These are phyloP conservation scores for Staurois parvus DNA, from an alignment of 2,797 vertebrate genomes.

Conservation along the genomic window DNA sequence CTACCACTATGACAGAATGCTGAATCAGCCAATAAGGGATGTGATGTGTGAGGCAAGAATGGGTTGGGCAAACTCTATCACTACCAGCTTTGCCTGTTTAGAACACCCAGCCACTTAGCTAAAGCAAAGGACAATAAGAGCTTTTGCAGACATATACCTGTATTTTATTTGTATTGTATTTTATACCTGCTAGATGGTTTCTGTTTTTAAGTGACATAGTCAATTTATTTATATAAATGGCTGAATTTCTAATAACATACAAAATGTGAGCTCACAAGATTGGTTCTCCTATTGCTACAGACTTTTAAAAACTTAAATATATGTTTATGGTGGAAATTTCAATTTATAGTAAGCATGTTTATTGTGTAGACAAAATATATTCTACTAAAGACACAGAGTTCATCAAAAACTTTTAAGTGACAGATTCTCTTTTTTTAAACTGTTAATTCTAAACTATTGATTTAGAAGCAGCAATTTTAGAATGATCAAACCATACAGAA, in stretches of 20 bases:
- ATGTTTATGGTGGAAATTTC: not conserved
- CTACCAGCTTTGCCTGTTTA: not conserved
- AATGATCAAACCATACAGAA: not conserved
- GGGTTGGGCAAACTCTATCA: not conserved
- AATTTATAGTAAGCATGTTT: not conserved
- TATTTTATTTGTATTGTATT: too few relatives aligned
- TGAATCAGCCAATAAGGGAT: not conserved
- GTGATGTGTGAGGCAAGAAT: not conserved
- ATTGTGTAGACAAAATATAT: not conserved
- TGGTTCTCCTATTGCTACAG: conserved; percentile 18
- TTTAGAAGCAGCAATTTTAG: not conserved
- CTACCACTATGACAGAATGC: not conserved
- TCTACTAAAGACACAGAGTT: not conserved
- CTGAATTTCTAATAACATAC: conserved; percentile 23
- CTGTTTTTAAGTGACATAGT: not conserved
- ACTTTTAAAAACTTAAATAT: not conserved
- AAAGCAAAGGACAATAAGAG: not conserved
- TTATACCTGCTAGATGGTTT: not conserved
- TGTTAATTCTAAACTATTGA: not conserved
- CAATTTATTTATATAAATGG: not conserved
- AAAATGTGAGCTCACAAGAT: conserved; percentile 11
- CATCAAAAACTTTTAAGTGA: not conserved
- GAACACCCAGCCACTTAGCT: not conserved
- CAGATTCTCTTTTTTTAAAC: not conserved
- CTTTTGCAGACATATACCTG: not conserved